Conservation (phyloP, 2,113 vertebrate genomes). For the Eleginops maclovinus region DNA sequence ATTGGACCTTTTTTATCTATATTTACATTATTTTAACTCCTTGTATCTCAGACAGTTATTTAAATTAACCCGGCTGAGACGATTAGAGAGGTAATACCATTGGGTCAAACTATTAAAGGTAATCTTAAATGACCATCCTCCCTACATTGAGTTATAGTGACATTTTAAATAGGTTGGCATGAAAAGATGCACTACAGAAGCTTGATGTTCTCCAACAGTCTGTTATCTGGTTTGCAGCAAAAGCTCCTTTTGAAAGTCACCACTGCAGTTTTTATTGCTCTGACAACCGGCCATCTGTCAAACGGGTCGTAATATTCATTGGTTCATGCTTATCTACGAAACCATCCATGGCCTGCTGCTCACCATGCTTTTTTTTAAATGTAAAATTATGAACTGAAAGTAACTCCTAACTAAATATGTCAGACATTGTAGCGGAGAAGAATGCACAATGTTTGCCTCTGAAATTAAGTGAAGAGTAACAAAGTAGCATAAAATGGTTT, state of each 20-base stretch:
- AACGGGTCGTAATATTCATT: no score
- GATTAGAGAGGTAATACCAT: not conserved
- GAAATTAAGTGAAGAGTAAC: not conserved
- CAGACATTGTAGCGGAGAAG: not conserved
- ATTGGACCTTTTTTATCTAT: not conserved
- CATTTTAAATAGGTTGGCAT: no score
- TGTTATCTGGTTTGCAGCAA: no score
- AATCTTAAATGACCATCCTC: not conserved
- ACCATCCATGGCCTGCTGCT: not conserved
- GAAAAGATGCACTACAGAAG: no score
- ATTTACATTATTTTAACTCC: not conserved
- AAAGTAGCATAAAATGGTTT: not conserved
- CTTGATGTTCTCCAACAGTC: no score
- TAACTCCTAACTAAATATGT: not conserved
- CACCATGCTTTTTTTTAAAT: not conserved
- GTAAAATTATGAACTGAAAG: not conserved
- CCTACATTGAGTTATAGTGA: no score
- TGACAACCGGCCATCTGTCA: no score
- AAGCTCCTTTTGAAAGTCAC: no score
- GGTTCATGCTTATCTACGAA: no score
- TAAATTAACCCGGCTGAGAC: not conserved
- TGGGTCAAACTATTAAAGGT: slow-evolving; percentile 3
- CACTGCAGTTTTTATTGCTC: no score
- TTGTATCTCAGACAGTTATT: not conserved
- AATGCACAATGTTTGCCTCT: not conserved